A percentile compares a stretch with the other conserved stretches of the same genome.
Conservation (phyloP, 2,113 vertebrate species). For the Atractosteus spatula region DNA sequence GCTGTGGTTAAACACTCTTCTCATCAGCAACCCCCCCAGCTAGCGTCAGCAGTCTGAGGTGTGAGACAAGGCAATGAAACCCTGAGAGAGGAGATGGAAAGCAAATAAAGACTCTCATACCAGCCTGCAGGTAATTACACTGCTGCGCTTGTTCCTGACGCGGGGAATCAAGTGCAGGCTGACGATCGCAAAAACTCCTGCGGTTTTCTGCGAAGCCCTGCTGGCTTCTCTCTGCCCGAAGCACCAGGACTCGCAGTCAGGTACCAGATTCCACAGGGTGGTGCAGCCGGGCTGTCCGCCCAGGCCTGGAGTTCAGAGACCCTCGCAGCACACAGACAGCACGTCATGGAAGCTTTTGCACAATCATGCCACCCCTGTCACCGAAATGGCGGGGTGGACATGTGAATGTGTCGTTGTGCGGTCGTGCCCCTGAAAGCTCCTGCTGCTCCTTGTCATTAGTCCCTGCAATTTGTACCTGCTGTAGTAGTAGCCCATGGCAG, state of each 20-base stretch:
- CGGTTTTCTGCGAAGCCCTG: conserved; percentile 17
- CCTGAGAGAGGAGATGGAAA: background rate
- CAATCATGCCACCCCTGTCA: no score
- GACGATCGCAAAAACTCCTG: conserved; percentile 15
- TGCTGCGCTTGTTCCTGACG: background rate
- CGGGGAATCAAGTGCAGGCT: background rate
- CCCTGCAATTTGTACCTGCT: no score
- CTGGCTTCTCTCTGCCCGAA: conserved; percentile 30
- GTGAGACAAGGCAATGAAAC: background rate
- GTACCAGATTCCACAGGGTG: conserved; percentile 50
- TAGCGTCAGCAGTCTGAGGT: conserved; percentile 12
- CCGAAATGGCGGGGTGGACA: no score
- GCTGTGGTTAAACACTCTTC: background rate
- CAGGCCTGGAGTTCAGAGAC: conserved; percentile 50
- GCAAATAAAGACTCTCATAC: background rate
- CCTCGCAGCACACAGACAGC: conserved; percentile 13
- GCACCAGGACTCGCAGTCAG: conserved; percentile 12
- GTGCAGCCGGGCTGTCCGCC: conserved; percentile 52
- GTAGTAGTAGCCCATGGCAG: no score
- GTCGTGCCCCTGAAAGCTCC: no score
- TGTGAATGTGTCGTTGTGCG: no score
- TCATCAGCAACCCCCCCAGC: background rate
- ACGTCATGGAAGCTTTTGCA: background rate
- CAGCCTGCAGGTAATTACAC: background rate
- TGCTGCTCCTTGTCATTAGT: no score